Evolutionary conservation across 2,888 invertebrate genomes (phyloP).

Genomic region (Dryadula phaetusa): DNA sequence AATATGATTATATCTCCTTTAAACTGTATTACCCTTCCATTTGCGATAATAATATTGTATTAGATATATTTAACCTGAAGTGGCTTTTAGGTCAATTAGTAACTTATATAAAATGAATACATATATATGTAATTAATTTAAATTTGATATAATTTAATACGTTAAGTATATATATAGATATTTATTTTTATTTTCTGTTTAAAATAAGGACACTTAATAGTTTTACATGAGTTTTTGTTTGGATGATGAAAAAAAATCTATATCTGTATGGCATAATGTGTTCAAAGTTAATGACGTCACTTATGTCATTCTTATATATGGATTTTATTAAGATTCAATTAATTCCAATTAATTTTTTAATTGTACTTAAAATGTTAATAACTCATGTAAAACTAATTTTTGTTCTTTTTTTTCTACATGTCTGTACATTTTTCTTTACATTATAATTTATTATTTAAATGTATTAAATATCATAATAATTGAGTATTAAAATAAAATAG

Average conservation of each 20-base stretch:
- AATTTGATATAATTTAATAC: no score
- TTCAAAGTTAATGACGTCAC: neutral
- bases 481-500: constrained; percentile 3
- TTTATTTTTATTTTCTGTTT: neutral
- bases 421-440: neutral
- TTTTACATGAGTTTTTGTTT: constrained; percentile 3
- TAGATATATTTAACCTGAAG: constrained; percentile 56
- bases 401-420: no score
- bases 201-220: neutral
- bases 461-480: constrained; percentile 12
- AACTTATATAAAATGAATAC: no score
- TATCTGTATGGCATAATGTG: no score
- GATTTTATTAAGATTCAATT: neutral
- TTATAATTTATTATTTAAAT: constrained; percentile 1
- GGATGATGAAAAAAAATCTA: no score
- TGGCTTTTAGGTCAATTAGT: constrained; percentile 80
- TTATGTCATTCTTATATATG: neutral
- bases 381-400: constrained; percentile 3
- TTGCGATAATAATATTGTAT: constrained; percentile 62
- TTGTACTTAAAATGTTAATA: constrained; percentile 21
- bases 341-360: neutral
- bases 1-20: neutral
- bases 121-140: no score
- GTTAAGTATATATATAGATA: no score
- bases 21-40: constrained; percentile 60